Base-by-base conservation (phyloP, 2,888 invertebrate genomes). In the Bedellia somnulentella region DNA sequence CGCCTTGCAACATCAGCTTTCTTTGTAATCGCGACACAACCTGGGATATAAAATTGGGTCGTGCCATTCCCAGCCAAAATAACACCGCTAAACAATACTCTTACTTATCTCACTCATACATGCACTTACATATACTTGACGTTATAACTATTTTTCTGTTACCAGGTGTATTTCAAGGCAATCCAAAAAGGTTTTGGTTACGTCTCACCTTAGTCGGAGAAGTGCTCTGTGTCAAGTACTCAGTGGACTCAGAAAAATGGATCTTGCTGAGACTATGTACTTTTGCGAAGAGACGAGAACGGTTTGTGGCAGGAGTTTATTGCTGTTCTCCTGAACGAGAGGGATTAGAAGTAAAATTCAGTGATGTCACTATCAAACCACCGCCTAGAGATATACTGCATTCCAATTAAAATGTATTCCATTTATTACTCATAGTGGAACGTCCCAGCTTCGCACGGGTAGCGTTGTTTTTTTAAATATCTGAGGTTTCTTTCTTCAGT, bases 171-270 rank as follows among this genome's bases (percentile, higher is more conserved):
- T 71, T 42, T 38, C 35, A 43, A 0, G 68, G 67, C 2, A 44
- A 68, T 28, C 57, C 70, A 0, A 38, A 44, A 0, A 66, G 60
- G 29, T 70, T 63, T 40, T 67, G 60, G 48, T 41, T 71, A 1
- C 57, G 67, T 2, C 33, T 70, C 5, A 57, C 52, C 4, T 57
- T 48, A 44, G 40, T 51, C 3, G 41, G 42, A 1, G 42, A 49
- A 4, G 58, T 57, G 0, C 44, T 62, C 0, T 59, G 60, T 31
- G 49, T 68, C 4, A 70, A 71, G 37, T 70, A 66, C 28, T 68
- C 70, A 9, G 42, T 37, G 1, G 63, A 71, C 27, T 52, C 53
- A 10, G 25, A 36, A 5, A 43, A 29, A 0, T 71, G 70, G 70
- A 43, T 24, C 2, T 36, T 68, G 3, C 37, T 71, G 5, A 41